A percentile compares a stretch with the other conserved stretches of the same genome.
These are phyloP conservation scores for Pissodes strobi DNA, from an alignment of 1,140 invertebrate genomes.

Conservation along the genomic window DNA sequence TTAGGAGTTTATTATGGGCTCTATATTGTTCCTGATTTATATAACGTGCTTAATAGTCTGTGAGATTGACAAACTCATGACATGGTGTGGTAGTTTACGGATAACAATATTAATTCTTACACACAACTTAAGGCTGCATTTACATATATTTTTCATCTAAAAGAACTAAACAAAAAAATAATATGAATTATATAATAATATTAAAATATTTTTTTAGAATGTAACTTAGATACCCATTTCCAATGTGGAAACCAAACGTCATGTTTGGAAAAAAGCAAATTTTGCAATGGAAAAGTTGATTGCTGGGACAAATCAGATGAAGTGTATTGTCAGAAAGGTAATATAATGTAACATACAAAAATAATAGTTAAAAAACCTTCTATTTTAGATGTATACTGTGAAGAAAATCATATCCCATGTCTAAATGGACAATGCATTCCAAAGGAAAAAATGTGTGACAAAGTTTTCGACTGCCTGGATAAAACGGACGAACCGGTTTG, in stretches of 20 bases:
- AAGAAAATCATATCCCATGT: conserved; percentile 62
- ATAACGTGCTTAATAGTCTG: too few species aligned
- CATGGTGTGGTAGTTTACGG: too few species aligned
- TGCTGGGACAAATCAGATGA: conserved; percentile 83
- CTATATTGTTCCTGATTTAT: too few species aligned
- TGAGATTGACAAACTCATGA: too few species aligned
- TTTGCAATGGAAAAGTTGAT: conserved; percentile 75
- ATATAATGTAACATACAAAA: conserved; percentile 2
- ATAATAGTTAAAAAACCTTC: not conserved
- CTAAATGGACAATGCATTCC: conserved; percentile 66
- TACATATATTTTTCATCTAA: too few species aligned
- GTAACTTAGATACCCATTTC: conserved; percentile 71
- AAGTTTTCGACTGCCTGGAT: conserved; percentile 65
- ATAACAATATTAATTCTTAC: too few species aligned
- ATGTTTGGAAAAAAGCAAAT: conserved; percentile 69
- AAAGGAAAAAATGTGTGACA: conserved; percentile 66
- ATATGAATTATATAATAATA: too few species aligned
- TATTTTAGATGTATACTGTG: conserved; percentile 39
- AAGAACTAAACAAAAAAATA: too few species aligned
- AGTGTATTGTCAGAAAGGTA: conserved; percentile 73
- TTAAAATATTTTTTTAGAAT: conserved; percentile 64
- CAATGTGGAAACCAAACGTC: conserved; percentile 77
- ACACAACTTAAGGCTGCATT: too few species aligned
- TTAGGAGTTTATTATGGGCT: too few species aligned
- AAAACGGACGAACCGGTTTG: conserved; percentile 68